Evolutionary conservation across 2,113 vertebrate species (phyloP), one percentile per base, ranked within the genome.

Genomic region (Clupea harengus): DNA sequence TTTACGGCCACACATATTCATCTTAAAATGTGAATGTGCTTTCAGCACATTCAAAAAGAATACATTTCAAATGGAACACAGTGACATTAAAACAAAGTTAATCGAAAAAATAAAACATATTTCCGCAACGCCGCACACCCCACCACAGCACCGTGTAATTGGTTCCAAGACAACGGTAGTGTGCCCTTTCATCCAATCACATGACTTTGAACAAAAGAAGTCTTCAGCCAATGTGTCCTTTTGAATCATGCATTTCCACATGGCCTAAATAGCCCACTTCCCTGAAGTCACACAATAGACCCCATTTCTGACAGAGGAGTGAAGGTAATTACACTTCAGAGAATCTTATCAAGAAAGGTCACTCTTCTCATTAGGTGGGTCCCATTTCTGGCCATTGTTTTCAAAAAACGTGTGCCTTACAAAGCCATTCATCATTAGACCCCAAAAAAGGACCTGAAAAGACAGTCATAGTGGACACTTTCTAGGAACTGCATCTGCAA

Each of bases 311-410:
- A 17, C 28, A 78, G 25, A 1, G 50, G 28, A 78, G 57, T 78
- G 50, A 85, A 83, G 49, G 82, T 88, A 57, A 85, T 88, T 78
- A 85, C 25, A 46, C 54, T 82, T 83, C 39, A 17, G 44, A 83
- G 54, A 22, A 85, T 81, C 46, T 84, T 60, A 85, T 88, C 83
- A 84, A 81, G 50, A 39, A 85, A 67, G 28, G 84, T 88, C 67
- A 88, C 67, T 54, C 82, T 88, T 80, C 47, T 67, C 84, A 85
- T 81, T 88, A 88, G 15, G n/a, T 45, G 44, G 13, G 52, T 8
- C 46, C 39, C 72, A 17, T 78, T 78, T 10, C 32, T 13, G 32
- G 28, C 72, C 72, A 78, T 17, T 39, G 28, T 39, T 78, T 32
- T 44, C 2, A 78, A 32, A 78, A 78, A 17, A 15, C 6, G 15